Base-by-base conservation (phyloP, 2,888 invertebrate genomes). In the Xestobium rufovillosum region DNA sequence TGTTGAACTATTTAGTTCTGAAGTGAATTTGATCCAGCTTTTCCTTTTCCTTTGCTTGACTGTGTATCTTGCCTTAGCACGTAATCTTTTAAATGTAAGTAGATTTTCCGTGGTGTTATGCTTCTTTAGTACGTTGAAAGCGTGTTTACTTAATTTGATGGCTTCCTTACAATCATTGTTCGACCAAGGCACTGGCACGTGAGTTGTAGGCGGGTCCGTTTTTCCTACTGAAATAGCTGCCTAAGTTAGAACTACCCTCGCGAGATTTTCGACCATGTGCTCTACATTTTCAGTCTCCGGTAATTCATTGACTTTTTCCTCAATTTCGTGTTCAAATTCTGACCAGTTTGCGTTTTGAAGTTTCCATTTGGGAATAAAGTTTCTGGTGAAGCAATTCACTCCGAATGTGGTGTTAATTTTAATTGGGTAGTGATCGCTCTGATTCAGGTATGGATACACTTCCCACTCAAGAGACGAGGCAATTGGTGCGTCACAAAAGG, bases 171-270 rank as follows among this genome's bases (percentile, higher is more conserved):
- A 41, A 14, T 33, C 34, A 3, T 37, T 28, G 28, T 45, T 43
- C 41, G 41, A 45, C 45, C 45, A 43, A 12, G 45, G 41, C 2
- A 41, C 36, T 28, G 12, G 16, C 6, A n/a, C n/a, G 23, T 8
- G n/a, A 8, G 6, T 19, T 19, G 6, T 19, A 19, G 6, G 23
- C 23, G 23, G 23, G 6, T 19, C n/a, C 23, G n/a, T n/a, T 6
- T 8, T 19, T 19, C n/a, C n/a, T 6, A 19, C n/a, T 19, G 23
- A 19, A 8, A 8, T 19, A 8, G 6, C 23, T 19, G 23, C 23
- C n/a, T 6, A 6, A 19, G 6, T 19, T 19, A 19, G 6, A n/a
- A 19, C 23, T n/a, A 19, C n/a, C 6, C 6, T 19, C n/a, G 23
- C 6, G n/a, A 19, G 23, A 8, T 19, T 19, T n/a, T n/a, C 23